Base-by-base conservation (phyloP, 2,888 invertebrate species). In the Drosophila kambysellisi region DNA sequence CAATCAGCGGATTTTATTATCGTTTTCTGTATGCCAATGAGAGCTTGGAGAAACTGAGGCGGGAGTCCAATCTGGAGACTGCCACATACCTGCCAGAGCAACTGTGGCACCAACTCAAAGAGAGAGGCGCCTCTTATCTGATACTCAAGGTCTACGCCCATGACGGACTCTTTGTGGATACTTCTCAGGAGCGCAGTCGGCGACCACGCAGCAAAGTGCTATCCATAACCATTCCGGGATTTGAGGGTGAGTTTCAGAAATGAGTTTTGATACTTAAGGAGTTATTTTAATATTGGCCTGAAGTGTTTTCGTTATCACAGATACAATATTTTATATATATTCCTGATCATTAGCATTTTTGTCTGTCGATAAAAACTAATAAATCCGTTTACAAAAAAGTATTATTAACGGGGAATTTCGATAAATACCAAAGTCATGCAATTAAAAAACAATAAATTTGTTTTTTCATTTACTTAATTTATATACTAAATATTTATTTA, bases 171-270 rank as follows among this genome's bases (percentile, higher is more conserved):
- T 95, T 95, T 89, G 94, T 95, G 91, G 94, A 95, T 81, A 67
- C 93, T 20, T 86, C 91, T 39, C 66, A 81, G 30, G 84, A 92
- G 35, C 89, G 91, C 8, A 91, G 91, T 48, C 76, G 82, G 74
- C 74, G 82, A 62, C 81, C 90, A 15, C 78, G 81, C 46, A 94
- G 95, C 81, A 94, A 94, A 59, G 94, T 96, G 54, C 91, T 96
- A 8, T 95, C 95, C 60, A 92, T 96, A 17, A 93, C 94, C 0
- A 94, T 96, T 75, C 95, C 95, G 0, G 95, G 95, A 1, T 94
- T 92, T 76, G 92, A 93, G 0, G 84, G 91, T 92, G 37, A 91
- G 88, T 78, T 17, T n/a, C 0, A 17, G 3, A 8, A 6, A 29
- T n/a, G 25, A 15, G 7, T 39, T 39, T 39, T 17, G 39, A 17